A percentile compares a stretch with the other conserved stretches of the same genome.
Conservation (phyloP, 1,140 invertebrate genomes). For the Micrasema minimum region DNA sequence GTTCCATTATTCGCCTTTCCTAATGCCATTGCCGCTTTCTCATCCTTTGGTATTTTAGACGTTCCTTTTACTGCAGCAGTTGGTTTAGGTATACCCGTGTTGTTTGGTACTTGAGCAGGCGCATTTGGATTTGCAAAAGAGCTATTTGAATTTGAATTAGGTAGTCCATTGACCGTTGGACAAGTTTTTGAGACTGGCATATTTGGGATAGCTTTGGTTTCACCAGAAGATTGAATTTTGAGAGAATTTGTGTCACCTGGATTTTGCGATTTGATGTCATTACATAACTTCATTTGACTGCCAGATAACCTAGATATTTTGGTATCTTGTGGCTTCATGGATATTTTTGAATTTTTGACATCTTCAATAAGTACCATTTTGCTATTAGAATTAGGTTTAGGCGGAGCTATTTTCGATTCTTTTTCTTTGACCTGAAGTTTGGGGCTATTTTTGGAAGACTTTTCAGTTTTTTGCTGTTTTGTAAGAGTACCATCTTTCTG, state of each 20-base stretch:
- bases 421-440: constrained; percentile 64
- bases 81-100: constrained; percentile 87
- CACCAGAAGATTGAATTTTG: constrained; percentile 53
- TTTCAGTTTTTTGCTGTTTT: constrained; percentile 49
- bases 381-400: constrained; percentile 40
- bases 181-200: constrained; percentile 52
- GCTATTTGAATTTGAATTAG: constrained; percentile 47
- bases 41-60: constrained; percentile 72
- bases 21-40: constrained; percentile 53
- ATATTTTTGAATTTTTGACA: constrained; percentile 39
- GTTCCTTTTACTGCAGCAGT: constrained; percentile 91
- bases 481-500: constrained; percentile 37
- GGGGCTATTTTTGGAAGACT: constrained; percentile 62
- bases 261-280: constrained; percentile 57
- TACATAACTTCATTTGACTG: constrained; percentile 61
- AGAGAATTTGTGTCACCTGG: constrained; percentile 38
- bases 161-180: constrained; percentile 35
- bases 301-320: constrained; percentile 65
- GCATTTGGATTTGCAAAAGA: constrained; percentile 51
- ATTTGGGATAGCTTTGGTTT: constrained; percentile 55
- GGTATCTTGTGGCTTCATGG: constrained; percentile 56
- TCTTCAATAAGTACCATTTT: constrained; percentile 44
- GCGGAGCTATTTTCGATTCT: constrained; percentile 62
- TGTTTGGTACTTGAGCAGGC: constrained; percentile 57
- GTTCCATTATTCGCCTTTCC: constrained; percentile 54